Percentiles rank a stretch among this genome's conserved stretches.
Conservation (phyloP, 2,113 vertebrate species). For the Sinocyclocheilus maitianheensis region DNA sequence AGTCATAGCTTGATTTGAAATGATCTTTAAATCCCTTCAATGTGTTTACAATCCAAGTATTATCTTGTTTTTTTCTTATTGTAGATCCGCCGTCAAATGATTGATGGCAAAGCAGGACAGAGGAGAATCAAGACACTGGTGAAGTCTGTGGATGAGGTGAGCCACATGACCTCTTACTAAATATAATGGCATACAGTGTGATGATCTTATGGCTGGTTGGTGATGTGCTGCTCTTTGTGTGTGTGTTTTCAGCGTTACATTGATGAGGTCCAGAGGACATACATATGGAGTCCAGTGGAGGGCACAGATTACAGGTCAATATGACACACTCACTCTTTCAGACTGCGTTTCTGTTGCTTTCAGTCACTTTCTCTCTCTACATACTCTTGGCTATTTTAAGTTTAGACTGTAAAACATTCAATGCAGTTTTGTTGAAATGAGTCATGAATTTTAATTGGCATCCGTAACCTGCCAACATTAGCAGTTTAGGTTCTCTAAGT, state of each 20-base stretch:
- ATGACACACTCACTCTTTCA: not conserved
- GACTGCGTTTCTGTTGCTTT: not conserved
- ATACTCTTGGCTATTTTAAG: not conserved
- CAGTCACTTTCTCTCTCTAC: not conserved
- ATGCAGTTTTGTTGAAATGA: not conserved
- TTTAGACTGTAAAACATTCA: not conserved
- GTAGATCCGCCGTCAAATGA: slow-evolving; percentile 95
- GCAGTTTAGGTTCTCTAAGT: not conserved
- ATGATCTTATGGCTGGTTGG: not conserved
- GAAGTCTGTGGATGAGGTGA: slow-evolving; percentile 97
- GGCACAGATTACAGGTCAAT: slow-evolving; percentile 97
- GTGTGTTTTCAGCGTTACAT: slow-evolving; percentile 85
- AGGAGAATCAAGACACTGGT: slow-evolving; percentile 91
- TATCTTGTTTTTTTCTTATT: not conserved
- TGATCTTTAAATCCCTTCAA: not conserved
- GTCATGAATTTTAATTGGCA: not conserved
- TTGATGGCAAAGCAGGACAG: slow-evolving; percentile 87
- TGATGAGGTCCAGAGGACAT: slow-evolving; percentile 88
- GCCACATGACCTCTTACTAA: slow-evolving; percentile 63
- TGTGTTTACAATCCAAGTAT: not conserved
- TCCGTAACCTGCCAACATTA: not conserved
- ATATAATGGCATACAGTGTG: not conserved
- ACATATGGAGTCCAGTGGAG: slow-evolving; percentile 94
- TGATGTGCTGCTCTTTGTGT: slow-evolving; percentile 3
- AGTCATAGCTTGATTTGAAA: not conserved